phyloP scores from a whole-genome alignment of 2,113 vertebrate genomes.

The Crotalus helleri region DNA sequence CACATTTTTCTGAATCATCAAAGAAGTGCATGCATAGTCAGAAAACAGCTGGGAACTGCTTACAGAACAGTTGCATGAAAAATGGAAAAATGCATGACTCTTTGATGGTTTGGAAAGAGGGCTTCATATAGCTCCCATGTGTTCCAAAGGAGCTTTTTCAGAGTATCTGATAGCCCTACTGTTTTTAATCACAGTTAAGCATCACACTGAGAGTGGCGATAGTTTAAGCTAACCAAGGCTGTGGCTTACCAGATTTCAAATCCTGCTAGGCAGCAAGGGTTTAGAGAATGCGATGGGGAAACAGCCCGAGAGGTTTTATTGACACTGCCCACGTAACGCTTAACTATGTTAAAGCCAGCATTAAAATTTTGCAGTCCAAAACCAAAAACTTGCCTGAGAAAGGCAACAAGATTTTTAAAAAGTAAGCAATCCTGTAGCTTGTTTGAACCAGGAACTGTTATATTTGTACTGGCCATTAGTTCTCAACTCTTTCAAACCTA shows the following conservation, averaged over 20 bases:
- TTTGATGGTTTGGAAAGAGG: background rate
- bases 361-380: background rate
- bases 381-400: background rate
- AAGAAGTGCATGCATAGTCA: background rate
- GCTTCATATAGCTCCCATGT: background rate
- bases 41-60: background rate
- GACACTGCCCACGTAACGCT: background rate
- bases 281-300: background rate
- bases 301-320: background rate
- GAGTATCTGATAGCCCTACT: background rate
- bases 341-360: constrained; percentile 1
- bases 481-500: constrained; percentile 69
- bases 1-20: background rate
- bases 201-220: background rate
- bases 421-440: background rate
- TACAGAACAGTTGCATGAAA: background rate
- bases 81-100: background rate
- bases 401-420: background rate
- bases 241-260: background rate
- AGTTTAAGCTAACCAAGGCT: background rate
- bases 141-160: background rate
- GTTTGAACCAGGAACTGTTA: background rate
- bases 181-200: background rate
- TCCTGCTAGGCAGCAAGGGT: background rate
- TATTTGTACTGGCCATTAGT: constrained; percentile 9